Percentiles rank a stretch among this genome's conserved stretches.
Evolutionary conservation across 2,888 invertebrate genomes (phyloP).

Genomic region (Acrocera orbiculus): DNA sequence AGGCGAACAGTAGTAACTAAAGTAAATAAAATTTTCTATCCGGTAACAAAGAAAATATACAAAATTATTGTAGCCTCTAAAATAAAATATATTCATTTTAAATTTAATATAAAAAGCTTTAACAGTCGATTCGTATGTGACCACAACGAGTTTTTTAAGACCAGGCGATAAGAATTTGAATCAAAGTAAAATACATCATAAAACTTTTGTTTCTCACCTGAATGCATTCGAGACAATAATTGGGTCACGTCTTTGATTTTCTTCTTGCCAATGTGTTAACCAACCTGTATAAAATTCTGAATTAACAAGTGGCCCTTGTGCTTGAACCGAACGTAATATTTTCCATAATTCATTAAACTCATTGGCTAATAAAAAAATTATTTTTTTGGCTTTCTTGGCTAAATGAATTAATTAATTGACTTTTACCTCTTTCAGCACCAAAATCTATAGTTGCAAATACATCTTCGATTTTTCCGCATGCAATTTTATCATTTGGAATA

Average conservation of each 20-base stretch:
- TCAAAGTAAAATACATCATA: too few relatives aligned
- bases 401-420: background rate
- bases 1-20: too few relatives aligned
- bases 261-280: conserved; percentile 74
- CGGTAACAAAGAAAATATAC: too few relatives aligned
- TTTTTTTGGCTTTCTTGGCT: too few relatives aligned
- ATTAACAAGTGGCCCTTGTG: conserved; percentile 69
- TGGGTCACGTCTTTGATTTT: conserved; percentile 38
- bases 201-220: conserved; percentile 12
- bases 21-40: too few relatives aligned
- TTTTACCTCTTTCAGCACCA: conserved; percentile 35
- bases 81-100: too few relatives aligned
- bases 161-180: too few relatives aligned
- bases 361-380: conserved; percentile 16
- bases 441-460: conserved; percentile 67
- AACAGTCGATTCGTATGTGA: too few relatives aligned
- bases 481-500: conserved; percentile 35
- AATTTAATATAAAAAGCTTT: too few relatives aligned
- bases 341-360: conserved; percentile 30
- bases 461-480: conserved; percentile 49
- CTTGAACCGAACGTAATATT: conserved; percentile 35
- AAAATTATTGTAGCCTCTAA: too few relatives aligned
- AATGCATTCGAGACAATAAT: conserved; percentile 37
- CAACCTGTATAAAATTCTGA: conserved; percentile 87
- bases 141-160: too few relatives aligned